These are phyloP conservation scores for Sturnira hondurensis DNA, from an alignment of 2,113 vertebrate genomes.

Conservation along the genomic window DNA sequence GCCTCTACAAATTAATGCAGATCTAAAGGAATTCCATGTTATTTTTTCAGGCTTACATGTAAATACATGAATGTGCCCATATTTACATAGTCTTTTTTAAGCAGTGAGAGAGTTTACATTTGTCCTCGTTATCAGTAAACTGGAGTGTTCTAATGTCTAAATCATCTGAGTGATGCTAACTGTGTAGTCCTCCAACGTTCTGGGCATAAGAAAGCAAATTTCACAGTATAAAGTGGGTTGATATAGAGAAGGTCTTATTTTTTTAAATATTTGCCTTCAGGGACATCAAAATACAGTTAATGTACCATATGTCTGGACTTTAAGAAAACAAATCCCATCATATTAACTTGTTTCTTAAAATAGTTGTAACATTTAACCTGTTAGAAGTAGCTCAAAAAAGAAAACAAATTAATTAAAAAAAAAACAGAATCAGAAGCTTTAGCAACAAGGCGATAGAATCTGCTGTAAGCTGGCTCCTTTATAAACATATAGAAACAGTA, in stretches of 20 bases:
- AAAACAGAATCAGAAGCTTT: neutral
- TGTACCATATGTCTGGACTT: neutral
- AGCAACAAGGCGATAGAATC: neutral
- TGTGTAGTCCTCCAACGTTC: neutral
- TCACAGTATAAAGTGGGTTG: neutral
- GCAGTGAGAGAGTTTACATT: neutral
- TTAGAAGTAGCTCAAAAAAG: neutral
- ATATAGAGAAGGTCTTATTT: neutral
- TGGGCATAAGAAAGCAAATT: neutral
- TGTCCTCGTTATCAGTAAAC: neutral
- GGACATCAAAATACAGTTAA: neutral
- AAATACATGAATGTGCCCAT: neutral
- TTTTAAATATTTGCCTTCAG: neutral
- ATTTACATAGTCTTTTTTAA: neutral
- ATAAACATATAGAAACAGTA: neutral
- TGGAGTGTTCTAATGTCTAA: neutral
- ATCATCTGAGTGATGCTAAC: neutral
- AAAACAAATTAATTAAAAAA: neutral
- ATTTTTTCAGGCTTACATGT: neutral
- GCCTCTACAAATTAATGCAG: neutral
- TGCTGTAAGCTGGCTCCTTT: neutral
- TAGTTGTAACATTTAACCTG: neutral
- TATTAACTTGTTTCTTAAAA: neutral
- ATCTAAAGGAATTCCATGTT: neutral
- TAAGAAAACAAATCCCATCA: neutral